Evolutionary conservation across 2,113 vertebrate genomes (phyloP), one percentile per base, ranked within the genome.

Genomic region (Hucho hucho): DNA sequence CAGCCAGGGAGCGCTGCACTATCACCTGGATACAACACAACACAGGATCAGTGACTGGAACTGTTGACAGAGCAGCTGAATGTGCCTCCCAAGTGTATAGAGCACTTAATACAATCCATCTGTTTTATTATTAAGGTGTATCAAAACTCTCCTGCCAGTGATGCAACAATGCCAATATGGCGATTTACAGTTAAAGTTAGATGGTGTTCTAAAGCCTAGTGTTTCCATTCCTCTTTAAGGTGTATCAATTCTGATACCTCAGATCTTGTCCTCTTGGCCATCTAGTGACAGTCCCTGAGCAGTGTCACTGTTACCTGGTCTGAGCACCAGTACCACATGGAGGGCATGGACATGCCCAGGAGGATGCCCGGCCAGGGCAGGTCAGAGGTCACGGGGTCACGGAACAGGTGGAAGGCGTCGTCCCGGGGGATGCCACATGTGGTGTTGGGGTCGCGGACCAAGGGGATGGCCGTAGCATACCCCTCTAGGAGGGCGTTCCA

Each of bases 251-350:
- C 37, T 43, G 37, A 43, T 43, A 43, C 37, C 7, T 43, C 37
- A 43, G 37, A 43, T 43, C 9, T 43, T 43, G 9, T 43, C 7
- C 37, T 43, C 37, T 43, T 43, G 37, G 9, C 37, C 37, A 43
- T 43, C 37, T 43, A 43, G 37, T 43, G 37, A 43, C 37, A 11
- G 9, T 43, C 37, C 37, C 37, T 11, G 9, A 43, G 37, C 37
- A 43, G 37, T 43, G 37, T 11, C 37, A 43, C 37, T 18, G 49
- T 53, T 86, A 99, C 98, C 97, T 99, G 98, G 56, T 99, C 98
- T 0, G 97, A 97, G 75, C 98, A 99, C 98, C 98, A 99, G 90
- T 99, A 99, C 98, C 98, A 99, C 79, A 99, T 92, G 37, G 96
- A 97, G 0, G 97, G 97, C 63, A 98, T 75, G 75, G 97, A 95